Conservation (phyloP, 2,888 invertebrate genomes). For the Antheraea assamensis region DNA sequence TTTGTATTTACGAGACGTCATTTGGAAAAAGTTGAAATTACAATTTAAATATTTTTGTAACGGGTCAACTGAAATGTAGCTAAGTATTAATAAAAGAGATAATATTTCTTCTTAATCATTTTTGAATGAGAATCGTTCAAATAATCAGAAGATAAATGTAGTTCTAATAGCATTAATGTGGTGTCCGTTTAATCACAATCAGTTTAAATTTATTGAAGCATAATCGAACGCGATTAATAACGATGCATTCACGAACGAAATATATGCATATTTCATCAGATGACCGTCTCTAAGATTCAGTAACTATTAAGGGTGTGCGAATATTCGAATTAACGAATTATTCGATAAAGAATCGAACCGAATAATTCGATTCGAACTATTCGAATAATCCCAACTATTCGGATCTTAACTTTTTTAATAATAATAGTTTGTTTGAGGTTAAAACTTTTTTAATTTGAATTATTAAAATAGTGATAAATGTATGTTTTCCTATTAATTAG, state of each 20-base stretch:
- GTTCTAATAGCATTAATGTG: neutral
- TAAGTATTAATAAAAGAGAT: neutral
- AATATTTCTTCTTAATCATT: neutral
- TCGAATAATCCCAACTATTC: no score
- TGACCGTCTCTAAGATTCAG: neutral
- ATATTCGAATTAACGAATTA: no score
- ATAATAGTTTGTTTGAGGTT: no score
- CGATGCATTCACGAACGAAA: neutral
- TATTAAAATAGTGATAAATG: no score
- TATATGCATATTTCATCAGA: neutral
- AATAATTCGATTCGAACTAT: no score
- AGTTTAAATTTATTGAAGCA: neutral
- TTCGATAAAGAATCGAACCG: no score
- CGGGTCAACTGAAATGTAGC: neutral
- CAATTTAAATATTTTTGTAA: neutral
- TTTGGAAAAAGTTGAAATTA: no score
- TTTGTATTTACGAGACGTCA: no score
- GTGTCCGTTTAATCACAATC: neutral
- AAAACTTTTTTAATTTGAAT: no score
- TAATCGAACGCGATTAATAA: neutral
- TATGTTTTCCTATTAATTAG: no score
- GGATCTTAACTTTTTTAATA: no score
- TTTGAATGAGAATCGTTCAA: neutral
- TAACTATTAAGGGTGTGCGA: no score
- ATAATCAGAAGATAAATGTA: neutral